Percentiles rank a stretch among this genome's conserved stretches.
These are phyloP conservation scores for Bemisia tabaci DNA, from an alignment of 1,140 invertebrate genomes.

Conservation along the genomic window DNA sequence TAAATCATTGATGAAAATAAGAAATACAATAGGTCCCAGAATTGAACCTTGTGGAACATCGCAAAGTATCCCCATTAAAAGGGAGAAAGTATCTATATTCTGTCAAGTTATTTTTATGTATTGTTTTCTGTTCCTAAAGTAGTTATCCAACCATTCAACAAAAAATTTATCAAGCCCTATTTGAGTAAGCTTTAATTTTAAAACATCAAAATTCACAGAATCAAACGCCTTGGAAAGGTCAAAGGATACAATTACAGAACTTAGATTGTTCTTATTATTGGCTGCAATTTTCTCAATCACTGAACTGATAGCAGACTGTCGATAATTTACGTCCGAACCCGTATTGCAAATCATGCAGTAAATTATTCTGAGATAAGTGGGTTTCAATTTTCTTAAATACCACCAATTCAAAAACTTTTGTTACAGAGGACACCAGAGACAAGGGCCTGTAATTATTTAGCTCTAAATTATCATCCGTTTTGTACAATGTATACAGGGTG, in stretches of 20 bases:
- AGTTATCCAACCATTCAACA: background rate
- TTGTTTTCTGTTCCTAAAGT: background rate
- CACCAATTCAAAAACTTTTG: background rate
- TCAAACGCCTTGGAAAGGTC: background rate
- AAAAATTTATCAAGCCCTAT: background rate
- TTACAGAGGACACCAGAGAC: background rate
- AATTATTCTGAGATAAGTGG: background rate
- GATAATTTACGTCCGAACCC: background rate
- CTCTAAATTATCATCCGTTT: no score
- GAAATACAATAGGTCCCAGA: background rate
- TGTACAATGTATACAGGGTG: no score
- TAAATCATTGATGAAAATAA: background rate
- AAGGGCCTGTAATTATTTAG: background rate
- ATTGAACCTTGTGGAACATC: background rate
- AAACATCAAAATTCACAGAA: background rate
- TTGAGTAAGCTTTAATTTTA: background rate
- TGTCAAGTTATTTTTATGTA: background rate
- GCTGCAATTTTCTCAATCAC: background rate
- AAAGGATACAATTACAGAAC: background rate
- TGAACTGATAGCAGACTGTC: background rate
- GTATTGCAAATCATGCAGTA: background rate
- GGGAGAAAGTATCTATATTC: background rate
- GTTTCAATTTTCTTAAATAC: background rate
- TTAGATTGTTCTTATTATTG: background rate
- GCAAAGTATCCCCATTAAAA: background rate